Percentiles rank a stretch among this genome's conserved stretches.
phyloP scores from a whole-genome alignment of 2,888 invertebrate genomes.

The Eupeodes luniger region DNA sequence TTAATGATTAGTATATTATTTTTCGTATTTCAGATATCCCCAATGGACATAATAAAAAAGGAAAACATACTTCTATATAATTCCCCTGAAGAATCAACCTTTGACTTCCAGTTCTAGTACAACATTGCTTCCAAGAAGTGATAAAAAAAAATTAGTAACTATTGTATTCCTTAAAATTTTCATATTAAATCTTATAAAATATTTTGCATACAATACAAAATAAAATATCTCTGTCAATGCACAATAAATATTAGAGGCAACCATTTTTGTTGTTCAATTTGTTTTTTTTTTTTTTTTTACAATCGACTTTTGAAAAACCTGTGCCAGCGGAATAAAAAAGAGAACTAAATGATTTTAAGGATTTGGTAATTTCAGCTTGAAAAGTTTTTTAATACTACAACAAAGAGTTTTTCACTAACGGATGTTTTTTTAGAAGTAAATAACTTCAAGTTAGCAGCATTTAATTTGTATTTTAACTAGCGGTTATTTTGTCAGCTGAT shows the following conservation, averaged over 20 bases:
- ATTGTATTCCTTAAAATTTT: no score
- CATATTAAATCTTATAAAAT: not conserved
- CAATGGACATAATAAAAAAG: conserved; percentile 51
- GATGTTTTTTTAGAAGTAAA: no score
- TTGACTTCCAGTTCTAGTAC: conserved; percentile 47
- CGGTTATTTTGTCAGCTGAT: no score
- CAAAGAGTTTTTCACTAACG: no score
- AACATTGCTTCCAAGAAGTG: not conserved
- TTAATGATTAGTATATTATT: no score
- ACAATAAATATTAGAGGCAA: not conserved
- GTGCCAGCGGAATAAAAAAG: no score
- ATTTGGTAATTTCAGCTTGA: no score
- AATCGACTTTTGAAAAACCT: not conserved
- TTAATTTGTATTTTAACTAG: no score
- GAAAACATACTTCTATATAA: conserved; percentile 42
- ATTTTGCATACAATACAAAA: conserved; percentile 3
- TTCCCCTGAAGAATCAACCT: conserved; percentile 17
- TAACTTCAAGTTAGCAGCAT: no score
- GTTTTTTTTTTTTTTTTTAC: not conserved
- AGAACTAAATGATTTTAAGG: no score
- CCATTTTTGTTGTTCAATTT: not conserved
- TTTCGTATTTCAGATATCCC: conserved; percentile 46
- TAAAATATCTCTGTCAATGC: not conserved
- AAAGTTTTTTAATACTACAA: no score
- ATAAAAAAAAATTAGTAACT: no score